Evolutionary conservation across 2,797 vertebrate species (phyloP), one percentile per base, ranked within the genome.

Genomic region (Melanotaenia trifasciata): DNA sequence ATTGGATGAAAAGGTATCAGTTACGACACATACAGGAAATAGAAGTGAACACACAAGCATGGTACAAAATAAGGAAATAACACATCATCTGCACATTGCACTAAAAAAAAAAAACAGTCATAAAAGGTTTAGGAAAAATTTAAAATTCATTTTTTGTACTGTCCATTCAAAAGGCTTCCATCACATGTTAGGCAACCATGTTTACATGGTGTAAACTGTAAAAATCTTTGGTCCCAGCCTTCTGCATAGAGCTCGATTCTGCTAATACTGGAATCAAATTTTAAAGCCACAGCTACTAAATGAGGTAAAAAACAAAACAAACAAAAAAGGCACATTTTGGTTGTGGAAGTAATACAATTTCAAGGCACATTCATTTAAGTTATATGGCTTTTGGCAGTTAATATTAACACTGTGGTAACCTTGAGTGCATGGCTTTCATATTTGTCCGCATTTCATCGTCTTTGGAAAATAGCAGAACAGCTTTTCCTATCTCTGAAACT

Each of bases 371-470:
- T 86, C 60, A 81, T 74, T 85, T 79, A 74, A 68, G 63, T 78
- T 79, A 79, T 91, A 93, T 93, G 92, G 90, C 91, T 93, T 93
- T 89, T 82, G 84, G 73, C 86, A 78, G 81, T 74, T 11, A 84
- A 81, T 81, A 74, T 89, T 90, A 94, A 94, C 93, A 95, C 93
- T 95, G 92, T 88, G 87, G 92, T 94, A 94, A 94, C 92, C 83
- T 90, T 72, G 88, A 93, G 91, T 93, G 90, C 91, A 92, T 70
- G 79, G 84, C 82, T 88, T 79, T 47, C 72, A 69, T 79, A 66
- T 63, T 67, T 60, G 47, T 79, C 81, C 78, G 74, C 57, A 4
- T 51, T 59, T 47, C 72, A 73, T 78, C 74, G 72, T 87, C 84
- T 89, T 90, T 90, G 81, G 83, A 69, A 77, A 72, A 74, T 14